Base-by-base conservation (phyloP, 2,113 vertebrate genomes). In the Ariopsis seemanni region DNA sequence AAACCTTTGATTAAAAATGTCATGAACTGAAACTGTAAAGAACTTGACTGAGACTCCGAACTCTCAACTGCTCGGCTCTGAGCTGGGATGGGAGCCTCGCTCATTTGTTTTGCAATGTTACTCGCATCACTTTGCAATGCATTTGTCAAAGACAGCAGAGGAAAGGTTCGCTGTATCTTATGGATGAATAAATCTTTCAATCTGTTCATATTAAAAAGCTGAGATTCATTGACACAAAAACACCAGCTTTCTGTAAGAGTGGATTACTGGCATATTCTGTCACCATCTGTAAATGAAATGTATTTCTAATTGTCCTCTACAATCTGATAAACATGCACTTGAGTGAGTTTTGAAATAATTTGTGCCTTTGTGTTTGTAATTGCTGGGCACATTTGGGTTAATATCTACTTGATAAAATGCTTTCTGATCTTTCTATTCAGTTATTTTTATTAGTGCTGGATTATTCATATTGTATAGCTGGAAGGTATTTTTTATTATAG, bases 111-210 rank as follows among this genome's bases (percentile, higher is more conserved):
- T 27, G n/a, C 55, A 79, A 79, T 7, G 14, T 15, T 6, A 55
- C n/a, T 27, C 9, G 42, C 3, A 42, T 42, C 42, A 42, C 42
- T 42, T 42, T 42, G 42, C 42, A 79, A 79, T 17, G n/a, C 75
- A 79, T 17, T 17, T 57, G 75, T 55, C 75, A 55, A 25, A 75
- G 25, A 27, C 25, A 18, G 12, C 1, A 8, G 25, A 55, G 0
- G 2, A 79, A 55, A 79, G 25, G 17, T 17, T 27, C 11, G 17
- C 1, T 83, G 22, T 48, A 82, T 63, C 18, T 50, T n/a, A n/a
- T 63, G 57, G 71, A 62, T 85, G 84, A 75, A 75, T 85, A 50
- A 77, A 77, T 85, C 57, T 50, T 77, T 62, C 50, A 14, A 58
- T 20, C 53, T 15, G 6, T 75, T 75, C 48, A 25, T n/a, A 71